phyloP scores from a whole-genome alignment of 2,888 invertebrate species.

The Meiosimyza platycephala region DNA sequence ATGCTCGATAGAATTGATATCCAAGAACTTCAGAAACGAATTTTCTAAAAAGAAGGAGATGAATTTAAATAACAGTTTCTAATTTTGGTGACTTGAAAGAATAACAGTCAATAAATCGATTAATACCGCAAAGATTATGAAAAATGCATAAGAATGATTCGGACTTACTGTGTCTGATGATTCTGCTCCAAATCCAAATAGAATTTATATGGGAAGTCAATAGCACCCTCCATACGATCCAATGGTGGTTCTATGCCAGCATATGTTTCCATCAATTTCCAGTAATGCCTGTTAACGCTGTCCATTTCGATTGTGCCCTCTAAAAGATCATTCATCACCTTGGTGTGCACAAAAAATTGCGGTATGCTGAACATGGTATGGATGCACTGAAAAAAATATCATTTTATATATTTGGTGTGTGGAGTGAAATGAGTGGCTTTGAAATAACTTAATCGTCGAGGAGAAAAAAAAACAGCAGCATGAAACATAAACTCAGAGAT shows the following conservation, averaged over 20 bases:
- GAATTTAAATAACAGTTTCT: too few species aligned
- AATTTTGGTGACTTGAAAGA: too few species aligned
- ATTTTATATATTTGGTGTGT: neutral
- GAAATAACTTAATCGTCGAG: neutral
- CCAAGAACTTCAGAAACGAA: constrained; percentile 85
- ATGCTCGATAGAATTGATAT: constrained; percentile 80
- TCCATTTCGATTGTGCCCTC: constrained; percentile 71
- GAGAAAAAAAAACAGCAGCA: neutral
- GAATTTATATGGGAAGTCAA: constrained; percentile 82
- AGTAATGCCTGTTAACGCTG: constrained; percentile 75
- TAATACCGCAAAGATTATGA: too few species aligned
- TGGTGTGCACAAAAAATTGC: constrained; percentile 76
- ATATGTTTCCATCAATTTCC: constrained; percentile 72
- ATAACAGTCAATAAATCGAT: too few species aligned
- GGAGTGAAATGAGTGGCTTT: neutral
- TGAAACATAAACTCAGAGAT: neutral
- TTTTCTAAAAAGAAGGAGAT: constrained; percentile 71
- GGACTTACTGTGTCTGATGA: constrained; percentile 59
- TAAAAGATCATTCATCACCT: constrained; percentile 78
- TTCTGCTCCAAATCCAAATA: constrained; percentile 69
- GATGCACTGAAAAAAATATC: constrained; percentile 69
- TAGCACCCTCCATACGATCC: constrained; percentile 74
- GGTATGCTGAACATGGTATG: constrained; percentile 79
- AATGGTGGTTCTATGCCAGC: constrained; percentile 77
- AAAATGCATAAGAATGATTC: neutral